Evolutionary conservation across 2,888 invertebrate genomes (phyloP).

Genomic region (Mythimna loreyi): DNA sequence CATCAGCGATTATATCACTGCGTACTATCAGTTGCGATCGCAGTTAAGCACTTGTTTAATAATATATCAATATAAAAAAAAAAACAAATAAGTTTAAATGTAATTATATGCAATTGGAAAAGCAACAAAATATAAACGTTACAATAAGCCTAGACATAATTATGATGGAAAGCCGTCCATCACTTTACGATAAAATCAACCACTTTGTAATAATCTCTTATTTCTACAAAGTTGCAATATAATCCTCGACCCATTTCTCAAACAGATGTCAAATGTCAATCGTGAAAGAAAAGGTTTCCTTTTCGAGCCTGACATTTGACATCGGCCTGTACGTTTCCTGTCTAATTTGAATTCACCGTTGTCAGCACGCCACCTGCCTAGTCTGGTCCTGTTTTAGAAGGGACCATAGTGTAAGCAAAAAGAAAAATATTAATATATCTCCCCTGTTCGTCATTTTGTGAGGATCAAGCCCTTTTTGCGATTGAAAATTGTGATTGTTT

Average conservation of each 20-base stretch:
- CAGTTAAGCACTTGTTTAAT: no score
- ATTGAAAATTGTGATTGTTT: slow-evolving; percentile 62
- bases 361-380: slow-evolving; percentile 24
- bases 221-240: neutral
- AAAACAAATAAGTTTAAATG: no score
- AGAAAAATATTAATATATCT: slow-evolving; percentile 64
- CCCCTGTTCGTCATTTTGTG: slow-evolving; percentile 50
- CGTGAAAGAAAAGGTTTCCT: neutral
- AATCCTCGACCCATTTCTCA: neutral
- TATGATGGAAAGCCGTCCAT: no score
- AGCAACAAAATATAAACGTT: no score
- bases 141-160: no score
- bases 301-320: slow-evolving; percentile 1
- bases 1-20: no score
- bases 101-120: no score
- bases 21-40: no score
- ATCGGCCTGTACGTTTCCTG: slow-evolving; percentile 13
- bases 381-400: slow-evolving; percentile 40
- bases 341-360: slow-evolving; percentile 26
- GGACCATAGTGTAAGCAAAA: slow-evolving; percentile 57
- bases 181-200: no score
- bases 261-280: neutral
- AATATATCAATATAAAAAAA: no score
- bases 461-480: slow-evolving; percentile 51
- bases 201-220: neutral